A percentile compares a stretch with the other conserved stretches of the same genome.
Conservation (phyloP, 1,140 invertebrate species). For the Macrobrachium nipponense region DNA sequence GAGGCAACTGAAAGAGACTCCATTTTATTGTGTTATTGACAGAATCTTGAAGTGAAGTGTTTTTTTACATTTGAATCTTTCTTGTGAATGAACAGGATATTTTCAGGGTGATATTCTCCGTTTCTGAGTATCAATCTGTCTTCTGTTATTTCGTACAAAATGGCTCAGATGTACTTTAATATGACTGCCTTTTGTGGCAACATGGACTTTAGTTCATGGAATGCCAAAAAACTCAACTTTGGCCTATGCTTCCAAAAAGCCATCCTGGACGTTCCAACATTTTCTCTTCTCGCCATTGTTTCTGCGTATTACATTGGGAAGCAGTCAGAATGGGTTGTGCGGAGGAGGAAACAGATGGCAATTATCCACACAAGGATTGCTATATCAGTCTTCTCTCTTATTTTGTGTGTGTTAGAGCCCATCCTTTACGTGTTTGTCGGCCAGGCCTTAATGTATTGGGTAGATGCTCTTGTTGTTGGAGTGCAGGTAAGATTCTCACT, state of each 20-base stretch:
- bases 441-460: slow-evolving; percentile 69
- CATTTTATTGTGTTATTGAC: too few relatives aligned
- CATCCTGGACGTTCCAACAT: slow-evolving; percentile 74
- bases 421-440: slow-evolving; percentile 68
- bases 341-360: slow-evolving; percentile 73
- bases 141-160: not conserved
- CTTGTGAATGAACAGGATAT: too few relatives aligned
- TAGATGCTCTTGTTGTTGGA: slow-evolving; percentile 76
- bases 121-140: not conserved
- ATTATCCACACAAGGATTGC: slow-evolving; percentile 76
- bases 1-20: too few relatives aligned
- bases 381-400: slow-evolving; percentile 74
- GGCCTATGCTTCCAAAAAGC: slow-evolving; percentile 85
- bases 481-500: slow-evolving; percentile 38
- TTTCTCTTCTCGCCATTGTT: slow-evolving; percentile 75
- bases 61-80: too few relatives aligned
- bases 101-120: too few relatives aligned
- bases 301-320: slow-evolving; percentile 83
- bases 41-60: too few relatives aligned
- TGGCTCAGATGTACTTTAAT: slow-evolving; percentile 46
- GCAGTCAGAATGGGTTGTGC: slow-evolving; percentile 72
- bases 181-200: slow-evolving; percentile 59
- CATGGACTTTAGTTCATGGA: slow-evolving; percentile 57
- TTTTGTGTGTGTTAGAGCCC: slow-evolving; percentile 76
- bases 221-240: slow-evolving; percentile 72